Base-by-base conservation (phyloP, 2,113 vertebrate species). In the Porphyrio hochstetteri region DNA sequence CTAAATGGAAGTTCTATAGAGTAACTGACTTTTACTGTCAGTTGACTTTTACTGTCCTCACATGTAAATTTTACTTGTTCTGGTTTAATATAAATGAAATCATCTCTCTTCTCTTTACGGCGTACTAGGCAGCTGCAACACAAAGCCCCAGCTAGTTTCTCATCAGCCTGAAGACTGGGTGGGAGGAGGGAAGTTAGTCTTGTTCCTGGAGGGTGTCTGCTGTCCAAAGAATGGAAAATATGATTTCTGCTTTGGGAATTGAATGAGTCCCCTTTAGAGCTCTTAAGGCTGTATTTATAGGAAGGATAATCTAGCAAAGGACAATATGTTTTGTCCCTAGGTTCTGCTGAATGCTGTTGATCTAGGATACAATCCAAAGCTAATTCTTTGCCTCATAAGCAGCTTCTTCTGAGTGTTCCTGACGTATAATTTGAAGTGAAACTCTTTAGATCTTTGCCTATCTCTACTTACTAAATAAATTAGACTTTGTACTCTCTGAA, bases 291-390 rank as follows among this genome's bases (percentile, higher is more conserved):
- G 83, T 92, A 96, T 96, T 96, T 96, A 91, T 96, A 91, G 94
- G 92, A 90, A 93, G 65, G 82, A 92, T 95, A 78, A 92, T 90
- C 64, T 65, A 81, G 17, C 82, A 84, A 48, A 93, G 92, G 85
- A 96, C 91, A 94, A 96, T 93, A 52, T 90, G 87, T 96, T 96
- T 95, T 95, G 94, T 92, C 79, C 93, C 68, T 93, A 91, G 63
- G 69, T 95, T 92, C 79, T 93, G 87, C 56, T 90, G 82, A 88
- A 90, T 59, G 79, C 67, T 96, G 94, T 95, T 96, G 92, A 91
- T 86, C 21, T 92, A 90, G 96, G 91, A 95, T 16, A 38, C 0
- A 0, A 69, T 96, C 91, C 95, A 95, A 91, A 86, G 36, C 86
- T 94, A 92, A 96, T 89, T 88, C 64, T 80, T 90, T 42, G 53